phyloP scores from a whole-genome alignment of 2,888 invertebrate species.

The Cantharis rustica region DNA sequence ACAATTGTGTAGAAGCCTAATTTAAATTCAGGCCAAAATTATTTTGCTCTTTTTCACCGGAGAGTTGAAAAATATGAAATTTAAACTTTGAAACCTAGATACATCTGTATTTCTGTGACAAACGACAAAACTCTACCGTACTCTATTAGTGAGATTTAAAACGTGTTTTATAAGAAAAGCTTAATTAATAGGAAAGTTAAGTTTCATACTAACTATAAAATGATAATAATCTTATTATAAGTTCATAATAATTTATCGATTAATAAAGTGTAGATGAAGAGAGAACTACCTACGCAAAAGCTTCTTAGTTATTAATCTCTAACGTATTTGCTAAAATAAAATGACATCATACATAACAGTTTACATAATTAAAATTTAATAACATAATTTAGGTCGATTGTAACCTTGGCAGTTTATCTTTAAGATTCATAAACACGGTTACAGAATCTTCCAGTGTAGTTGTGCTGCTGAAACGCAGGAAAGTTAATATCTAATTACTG shows the following conservation, averaged over 20 bases:
- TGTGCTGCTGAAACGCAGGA: too few relatives aligned
- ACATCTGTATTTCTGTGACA: not conserved
- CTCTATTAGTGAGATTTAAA: not conserved
- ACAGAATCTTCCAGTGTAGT: too few relatives aligned
- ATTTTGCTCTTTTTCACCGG: not conserved
- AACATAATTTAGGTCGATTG: not conserved
- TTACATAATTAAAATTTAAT: slow-evolving; percentile 3
- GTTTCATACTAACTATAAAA: not conserved
- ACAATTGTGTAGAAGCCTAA: not conserved
- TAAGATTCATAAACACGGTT: too few relatives aligned
- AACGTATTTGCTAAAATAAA: not conserved
- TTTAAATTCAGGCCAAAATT: not conserved
- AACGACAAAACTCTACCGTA: not conserved
- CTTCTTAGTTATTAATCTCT: not conserved
- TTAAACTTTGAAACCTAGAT: not conserved
- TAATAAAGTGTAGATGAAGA: not conserved
- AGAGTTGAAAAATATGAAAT: not conserved
- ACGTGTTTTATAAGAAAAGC: not conserved
- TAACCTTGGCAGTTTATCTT: too few relatives aligned
- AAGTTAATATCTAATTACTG: too few relatives aligned
- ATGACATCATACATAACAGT: slow-evolving; percentile 2
- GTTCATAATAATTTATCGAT: not conserved
- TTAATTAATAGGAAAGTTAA: not conserved
- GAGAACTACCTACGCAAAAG: not conserved
- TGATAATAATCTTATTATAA: not conserved